Conservation (phyloP, 2,888 invertebrate genomes). For the Drosophila kanekoi region DNA sequence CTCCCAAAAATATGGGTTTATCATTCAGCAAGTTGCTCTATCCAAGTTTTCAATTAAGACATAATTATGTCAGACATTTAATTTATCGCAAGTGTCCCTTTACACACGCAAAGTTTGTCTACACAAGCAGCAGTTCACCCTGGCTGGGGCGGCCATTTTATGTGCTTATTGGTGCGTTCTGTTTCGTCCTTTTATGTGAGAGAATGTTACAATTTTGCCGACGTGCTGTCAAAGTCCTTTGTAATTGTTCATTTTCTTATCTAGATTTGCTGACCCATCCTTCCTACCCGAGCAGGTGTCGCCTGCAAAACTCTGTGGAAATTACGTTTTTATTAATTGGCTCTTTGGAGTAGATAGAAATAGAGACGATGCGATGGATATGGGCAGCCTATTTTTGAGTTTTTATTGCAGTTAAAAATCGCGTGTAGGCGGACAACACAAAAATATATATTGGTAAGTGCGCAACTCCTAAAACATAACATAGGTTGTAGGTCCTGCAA, state of each 20-base stretch:
- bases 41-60: conserved; percentile 74
- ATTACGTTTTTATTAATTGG: conserved; percentile 79
- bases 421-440: conserved; percentile 63
- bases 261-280: conserved; percentile 67
- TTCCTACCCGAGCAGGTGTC: conserved; percentile 64
- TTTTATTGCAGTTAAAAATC: conserved; percentile 69
- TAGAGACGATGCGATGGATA: conserved; percentile 5
- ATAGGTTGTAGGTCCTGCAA: conserved; percentile 25
- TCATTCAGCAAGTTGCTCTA: conserved; percentile 11
- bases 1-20: conserved; percentile 44
- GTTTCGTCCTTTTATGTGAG: conserved; percentile 78
- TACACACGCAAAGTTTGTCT: conserved; percentile 70
- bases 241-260: conserved; percentile 82
- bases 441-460: conserved; percentile 46
- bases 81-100: conserved; percentile 79
- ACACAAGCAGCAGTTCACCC: conserved; percentile 43
- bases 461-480: conserved; percentile 26
- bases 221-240: conserved; percentile 63
- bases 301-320: conserved; percentile 52
- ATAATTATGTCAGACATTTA: conserved; percentile 84
- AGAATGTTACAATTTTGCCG: conserved; percentile 74
- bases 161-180: conserved; percentile 62
- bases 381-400: conserved; percentile 4
- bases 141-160: conserved; percentile 60
- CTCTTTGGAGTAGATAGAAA: conserved; percentile 37